Conservation (phyloP, 2,888 invertebrate genomes). For the Rhabditophanes sp. region DNA sequence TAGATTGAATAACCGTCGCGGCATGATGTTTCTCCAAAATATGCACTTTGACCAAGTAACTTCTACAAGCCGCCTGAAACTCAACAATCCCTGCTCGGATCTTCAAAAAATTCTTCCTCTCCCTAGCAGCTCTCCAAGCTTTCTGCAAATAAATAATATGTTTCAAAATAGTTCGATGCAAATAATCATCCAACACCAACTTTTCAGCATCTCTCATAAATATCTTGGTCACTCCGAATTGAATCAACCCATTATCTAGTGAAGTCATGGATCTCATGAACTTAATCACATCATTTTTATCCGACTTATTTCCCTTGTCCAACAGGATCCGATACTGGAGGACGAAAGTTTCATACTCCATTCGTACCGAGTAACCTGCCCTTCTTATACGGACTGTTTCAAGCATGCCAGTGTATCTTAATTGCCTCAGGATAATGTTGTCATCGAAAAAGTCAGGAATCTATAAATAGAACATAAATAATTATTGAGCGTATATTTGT, state of each 20-base stretch:
- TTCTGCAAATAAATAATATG: slow-evolving; percentile 77
- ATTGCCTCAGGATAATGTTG: slow-evolving; percentile 71
- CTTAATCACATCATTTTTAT: slow-evolving; percentile 66
- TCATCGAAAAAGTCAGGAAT: slow-evolving; percentile 80
- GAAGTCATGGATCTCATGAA: slow-evolving; percentile 54
- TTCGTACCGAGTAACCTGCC: slow-evolving; percentile 80
- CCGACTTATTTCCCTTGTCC: slow-evolving; percentile 66
- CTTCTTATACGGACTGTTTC: slow-evolving; percentile 84
- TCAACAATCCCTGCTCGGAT: slow-evolving; percentile 59
- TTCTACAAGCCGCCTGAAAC: too few relatives aligned
- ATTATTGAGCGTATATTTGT: neutral
- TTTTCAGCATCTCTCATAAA: slow-evolving; percentile 86
- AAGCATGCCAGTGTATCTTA: slow-evolving; percentile 87
- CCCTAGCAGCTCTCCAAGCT: slow-evolving; percentile 62
- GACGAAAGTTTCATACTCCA: slow-evolving; percentile 82
- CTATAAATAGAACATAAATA: slow-evolving; percentile 37
- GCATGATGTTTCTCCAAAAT: slow-evolving; percentile 47
- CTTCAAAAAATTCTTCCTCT: slow-evolving; percentile 61
- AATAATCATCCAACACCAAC: slow-evolving; percentile 69
- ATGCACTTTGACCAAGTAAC: too few relatives aligned
- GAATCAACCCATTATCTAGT: neutral
- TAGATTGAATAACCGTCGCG: slow-evolving; percentile 59
- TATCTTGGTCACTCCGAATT: slow-evolving; percentile 46
- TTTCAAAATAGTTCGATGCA: slow-evolving; percentile 81
- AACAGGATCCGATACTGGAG: slow-evolving; percentile 75